These are phyloP conservation scores for Thyatira batis DNA, from an alignment of 2,888 invertebrate species.

Conservation along the genomic window DNA sequence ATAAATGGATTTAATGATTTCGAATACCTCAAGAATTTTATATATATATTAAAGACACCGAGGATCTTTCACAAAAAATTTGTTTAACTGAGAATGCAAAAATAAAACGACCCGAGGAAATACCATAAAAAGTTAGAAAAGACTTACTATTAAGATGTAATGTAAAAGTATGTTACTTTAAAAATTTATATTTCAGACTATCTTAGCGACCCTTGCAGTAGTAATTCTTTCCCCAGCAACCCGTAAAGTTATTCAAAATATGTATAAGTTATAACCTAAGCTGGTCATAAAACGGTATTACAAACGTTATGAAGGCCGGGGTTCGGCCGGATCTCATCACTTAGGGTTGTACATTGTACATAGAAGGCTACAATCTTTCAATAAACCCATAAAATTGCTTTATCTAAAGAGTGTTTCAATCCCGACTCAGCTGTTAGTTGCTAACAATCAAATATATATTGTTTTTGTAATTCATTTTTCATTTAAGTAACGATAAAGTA, in stretches of 20 bases:
- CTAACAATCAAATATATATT: constrained; percentile 69
- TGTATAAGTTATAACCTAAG: constrained; percentile 77
- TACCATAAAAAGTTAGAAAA: too few relatives aligned
- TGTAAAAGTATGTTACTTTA: too few relatives aligned
- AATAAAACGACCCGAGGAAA: too few relatives aligned
- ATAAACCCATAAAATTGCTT: constrained; percentile 72
- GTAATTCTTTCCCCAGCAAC: constrained; percentile 69
- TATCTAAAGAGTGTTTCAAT: constrained; percentile 49
- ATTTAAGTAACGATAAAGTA: too few relatives aligned
- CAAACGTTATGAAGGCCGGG: constrained; percentile 75
- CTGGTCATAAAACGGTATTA: constrained; percentile 77
- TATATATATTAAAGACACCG: background rate
- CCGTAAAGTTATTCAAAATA: constrained; percentile 77
- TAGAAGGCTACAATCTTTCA: constrained; percentile 68
- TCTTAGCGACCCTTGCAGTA: constrained; percentile 50
- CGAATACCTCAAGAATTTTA: background rate
- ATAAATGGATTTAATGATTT: constrained; percentile 18
- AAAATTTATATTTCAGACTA: constrained; percentile 47
- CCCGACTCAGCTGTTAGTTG: constrained; percentile 44
- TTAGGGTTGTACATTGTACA: constrained; percentile 68
- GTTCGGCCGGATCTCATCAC: constrained; percentile 75
- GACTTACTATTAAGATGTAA: too few relatives aligned
- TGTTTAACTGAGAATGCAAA: too few relatives aligned
- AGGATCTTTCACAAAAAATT: too few relatives aligned
- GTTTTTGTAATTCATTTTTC: too few relatives aligned